Evolutionary conservation across 2,888 invertebrate species (phyloP), one percentile per base, ranked within the genome.

Genomic region (Tolmerus cingulatus): DNA sequence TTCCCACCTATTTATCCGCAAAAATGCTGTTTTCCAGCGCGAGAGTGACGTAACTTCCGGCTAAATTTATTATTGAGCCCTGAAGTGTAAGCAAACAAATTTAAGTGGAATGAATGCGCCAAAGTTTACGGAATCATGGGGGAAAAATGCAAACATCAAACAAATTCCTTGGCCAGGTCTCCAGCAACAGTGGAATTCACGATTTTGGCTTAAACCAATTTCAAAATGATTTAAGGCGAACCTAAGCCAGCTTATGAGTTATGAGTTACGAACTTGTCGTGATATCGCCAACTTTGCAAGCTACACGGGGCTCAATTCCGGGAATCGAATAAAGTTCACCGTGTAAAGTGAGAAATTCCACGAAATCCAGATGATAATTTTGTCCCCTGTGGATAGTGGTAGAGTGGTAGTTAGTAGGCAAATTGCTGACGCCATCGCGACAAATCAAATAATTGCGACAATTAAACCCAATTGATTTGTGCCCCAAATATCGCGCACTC

Each of bases 391-490:
- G n/a, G 66, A 9, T 8, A 27, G 27, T 19, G 51, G 51, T 51
- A 30, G 1, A 30, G 30, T 3, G n/a, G n/a, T 30, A 51, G 51
- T 51, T 5, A 66, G 14, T 66, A 66, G 27, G 23, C 66, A 23
- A 19, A 5, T 66, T 66, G 66, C 12, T 27, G 66, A 12, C 23
- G 66, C 66, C 23, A 27, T 27, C 66, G 66, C 66, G 12, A 66
- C 66, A 51, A 7, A 79, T 79, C 27, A 51, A 76, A 46, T 86
- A 86, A 86, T 77, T 86, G 55, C 77, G 37, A 51, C 57, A 86
- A 86, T 86, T 86, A 86, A 27, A 86, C 16, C 37, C 77, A 86
- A 86, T 86, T 77, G 57, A 86, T 77, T 86, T 86, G 86, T 86
- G 77, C 51, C 86, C 86, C 77, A 86, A 76, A 77, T 77, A 76